Evolutionary conservation across 2,888 invertebrate genomes (phyloP), one percentile per base, ranked within the genome.

Genomic region (Apamea anceps): DNA sequence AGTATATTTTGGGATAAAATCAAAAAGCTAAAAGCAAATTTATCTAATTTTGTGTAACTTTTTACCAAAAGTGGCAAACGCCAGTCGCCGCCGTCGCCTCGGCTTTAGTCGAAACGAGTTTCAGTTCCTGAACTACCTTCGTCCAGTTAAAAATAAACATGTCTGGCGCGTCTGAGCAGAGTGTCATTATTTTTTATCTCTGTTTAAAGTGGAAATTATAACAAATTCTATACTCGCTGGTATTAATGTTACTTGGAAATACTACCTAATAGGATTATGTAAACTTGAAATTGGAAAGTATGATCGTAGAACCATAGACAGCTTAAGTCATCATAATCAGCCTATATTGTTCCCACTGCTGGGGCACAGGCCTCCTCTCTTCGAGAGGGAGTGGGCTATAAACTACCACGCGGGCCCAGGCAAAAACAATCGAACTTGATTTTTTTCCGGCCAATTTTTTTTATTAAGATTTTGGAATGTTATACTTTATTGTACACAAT

Each of bases 111-210:
- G 15, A 32, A 63, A 71, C 37, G 37, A 63, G 63, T 77, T 71
- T 63, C 37, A 66, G 51, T 51, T 51, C 13, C 65, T 15, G n/a
- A 54, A 65, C 75, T 51, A 70, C 73, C 77, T 72, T 81, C 45
- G 63, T 74, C 66, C 71, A 54, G 76, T 51, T 85, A 81, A 84
- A 85, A 85, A 85, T 84, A 84, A 85, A 84, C 73, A 65, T 15
- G 65, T 37, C 72, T 37, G 76, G 54, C 54, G n/a, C 60, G 42
- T 32, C 62, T 74, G 73, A 62, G 15, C 48, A 28, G 5, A 54
- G 12, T 72, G 66, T 57, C 51, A 28, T n/a, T n/a, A n/a, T n/a
- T n/a, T n/a, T n/a, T 72, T 62, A 66, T 37, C 12, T 45, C 28
- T 62, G 18, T 72, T 62, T 42, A 21, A 15, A 51, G 2, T n/a